These are phyloP conservation scores for Melanerpes formicivorus DNA, from an alignment of 2,113 vertebrate species.

Conservation along the genomic window DNA sequence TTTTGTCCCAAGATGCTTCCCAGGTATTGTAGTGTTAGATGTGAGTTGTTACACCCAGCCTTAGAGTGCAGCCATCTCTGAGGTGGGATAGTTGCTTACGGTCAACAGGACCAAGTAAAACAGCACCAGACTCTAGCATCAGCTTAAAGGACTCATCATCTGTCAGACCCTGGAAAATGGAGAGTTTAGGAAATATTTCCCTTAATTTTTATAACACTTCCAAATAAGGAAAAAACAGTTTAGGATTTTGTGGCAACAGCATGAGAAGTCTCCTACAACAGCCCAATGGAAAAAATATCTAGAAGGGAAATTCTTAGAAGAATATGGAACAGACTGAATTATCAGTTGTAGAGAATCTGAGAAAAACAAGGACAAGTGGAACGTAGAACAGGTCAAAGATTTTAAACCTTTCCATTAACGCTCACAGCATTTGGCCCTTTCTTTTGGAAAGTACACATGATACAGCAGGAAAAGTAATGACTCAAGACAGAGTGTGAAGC, in stretches of 20 bases:
- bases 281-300: constrained; percentile 37
- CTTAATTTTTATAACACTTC: background rate
- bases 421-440: constrained; percentile 42
- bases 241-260: constrained; percentile 1
- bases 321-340: background rate
- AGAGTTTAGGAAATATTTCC: constrained; percentile 1
- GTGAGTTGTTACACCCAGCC: background rate
- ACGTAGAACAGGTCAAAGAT: constrained; percentile 27
- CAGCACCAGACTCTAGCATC: background rate
- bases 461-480: background rate
- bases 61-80: background rate
- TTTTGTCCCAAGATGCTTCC: background rate
- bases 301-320: background rate
- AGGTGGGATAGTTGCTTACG: background rate
- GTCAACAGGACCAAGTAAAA: background rate
- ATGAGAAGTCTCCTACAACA: constrained; percentile 4
- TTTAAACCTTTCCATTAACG: constrained; percentile 18
- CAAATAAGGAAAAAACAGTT: background rate
- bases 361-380: constrained; percentile 28
- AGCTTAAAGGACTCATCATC: background rate
- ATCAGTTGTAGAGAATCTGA: constrained; percentile 1
- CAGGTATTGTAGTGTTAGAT: background rate
- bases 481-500: background rate
- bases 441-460: constrained; percentile 26
- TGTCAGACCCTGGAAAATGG: background rate